Conservation (phyloP, 64 coral and sea anemone genomes). For the Trachythela sp. region DNA sequence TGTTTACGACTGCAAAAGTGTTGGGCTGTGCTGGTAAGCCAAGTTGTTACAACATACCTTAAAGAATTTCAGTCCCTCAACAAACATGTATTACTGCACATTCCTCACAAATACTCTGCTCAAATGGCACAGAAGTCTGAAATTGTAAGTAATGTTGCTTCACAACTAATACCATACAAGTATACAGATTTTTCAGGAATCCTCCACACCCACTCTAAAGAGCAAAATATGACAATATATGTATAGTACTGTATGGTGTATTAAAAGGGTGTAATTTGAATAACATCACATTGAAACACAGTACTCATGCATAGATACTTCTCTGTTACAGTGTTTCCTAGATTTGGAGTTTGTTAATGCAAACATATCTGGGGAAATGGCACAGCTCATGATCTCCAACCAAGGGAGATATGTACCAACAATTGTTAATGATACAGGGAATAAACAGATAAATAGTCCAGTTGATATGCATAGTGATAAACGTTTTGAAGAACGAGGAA, state of each 20-base stretch:
- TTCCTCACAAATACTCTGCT: constrained; percentile 29
- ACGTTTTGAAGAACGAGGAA: constrained; percentile 33
- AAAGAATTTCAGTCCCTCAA: constrained; percentile 26
- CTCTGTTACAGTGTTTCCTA: background rate
- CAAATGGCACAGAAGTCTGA: constrained; percentile 43
- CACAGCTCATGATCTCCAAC: constrained; percentile 23
- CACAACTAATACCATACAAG: background rate
- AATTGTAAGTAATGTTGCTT: constrained; percentile 29
- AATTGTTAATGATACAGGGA: background rate
- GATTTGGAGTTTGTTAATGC: constrained; percentile 36
- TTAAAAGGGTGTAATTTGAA: background rate
- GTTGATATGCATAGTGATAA: constrained; percentile 30
- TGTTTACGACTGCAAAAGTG: background rate
- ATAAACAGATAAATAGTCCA: background rate
- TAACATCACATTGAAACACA: background rate
- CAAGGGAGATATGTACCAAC: constrained; percentile 28
- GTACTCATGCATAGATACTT: background rate
- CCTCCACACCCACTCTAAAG: no score
- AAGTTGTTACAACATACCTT: constrained; percentile 27
- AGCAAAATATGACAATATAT: background rate
- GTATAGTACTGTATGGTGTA: background rate
- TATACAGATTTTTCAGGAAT: background rate
- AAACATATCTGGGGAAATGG: constrained; percentile 50
- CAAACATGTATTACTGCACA: constrained; percentile 23
- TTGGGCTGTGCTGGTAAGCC: constrained; percentile 48